Base-by-base conservation (phyloP, 2,797 vertebrate species). In the Pseudochirops corinnae region DNA sequence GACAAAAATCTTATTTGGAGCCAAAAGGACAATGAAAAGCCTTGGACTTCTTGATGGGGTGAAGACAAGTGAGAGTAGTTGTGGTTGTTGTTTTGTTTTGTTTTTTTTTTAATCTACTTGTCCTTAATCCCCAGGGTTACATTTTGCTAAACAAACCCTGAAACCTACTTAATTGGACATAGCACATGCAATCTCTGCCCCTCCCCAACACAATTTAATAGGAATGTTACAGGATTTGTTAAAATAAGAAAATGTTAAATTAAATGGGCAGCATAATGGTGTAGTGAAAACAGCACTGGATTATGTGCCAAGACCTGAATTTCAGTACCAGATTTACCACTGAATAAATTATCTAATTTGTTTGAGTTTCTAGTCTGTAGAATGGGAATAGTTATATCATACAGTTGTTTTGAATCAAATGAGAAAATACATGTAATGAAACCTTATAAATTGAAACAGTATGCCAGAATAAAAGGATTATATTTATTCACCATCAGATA, bases 61-160 rank as follows among this genome's bases (percentile, higher is more conserved):
- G n/a, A 82, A 74, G 67, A 11, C 28, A 29, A 74, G n/a, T 74
- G 7, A 82, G n/a, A 46, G 7, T 24, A 46, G n/a, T 18, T 82
- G n/a, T 5, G 31, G 21, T 6, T 53, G 6, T 53, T 9, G 46
- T 2, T 46, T 26, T 14, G 24, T 11, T 55, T 55, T 55, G 12
- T 56, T 56, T 56, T 24, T 56, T 56, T 56, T 29, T 58, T 21
- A 95, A 94, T 52, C 33, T 87, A 96, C 16, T 29, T 92, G 10
- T 39, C 62, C 39, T 12, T 58, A 92, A 92, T 90, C 21, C 28
- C 74, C 56, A 93, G 90, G 87, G 39, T 52, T 53, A 91, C 28
- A 93, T 74, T 56, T 60, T 55, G 29, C 39, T n/a, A 92, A 92
- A 21, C 14, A 74, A 74, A 39, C 18, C 67, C n/a, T 82, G 7